phyloP scores from a whole-genome alignment of 1,140 invertebrate genomes.

The Diuraphis noxia region DNA sequence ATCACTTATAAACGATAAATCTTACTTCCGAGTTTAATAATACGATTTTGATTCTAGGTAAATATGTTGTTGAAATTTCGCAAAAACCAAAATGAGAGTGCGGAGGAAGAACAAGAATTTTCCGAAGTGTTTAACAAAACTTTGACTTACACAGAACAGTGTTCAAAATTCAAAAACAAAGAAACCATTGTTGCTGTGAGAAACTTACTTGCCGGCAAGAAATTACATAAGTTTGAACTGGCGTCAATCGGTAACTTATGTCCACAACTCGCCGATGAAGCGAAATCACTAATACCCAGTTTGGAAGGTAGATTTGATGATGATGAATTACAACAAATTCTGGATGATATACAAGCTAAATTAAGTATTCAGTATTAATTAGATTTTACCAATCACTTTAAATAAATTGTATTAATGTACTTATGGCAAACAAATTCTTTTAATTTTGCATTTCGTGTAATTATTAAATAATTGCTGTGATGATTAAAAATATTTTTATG shows the following conservation, averaged over 20 bases:
- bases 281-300: conserved; percentile 93
- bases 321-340: conserved; percentile 88
- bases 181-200: conserved; percentile 86
- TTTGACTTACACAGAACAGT: conserved; percentile 91
- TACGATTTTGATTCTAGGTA: not conserved
- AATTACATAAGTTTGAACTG: conserved; percentile 97
- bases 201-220: conserved; percentile 91
- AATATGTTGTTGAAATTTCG: conserved; percentile 96
- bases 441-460: not conserved
- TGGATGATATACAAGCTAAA: conserved; percentile 98
- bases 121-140: conserved; percentile 99
- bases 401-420: not conserved
- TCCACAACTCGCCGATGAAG: conserved; percentile 96
- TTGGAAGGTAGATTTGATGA: conserved; percentile 95
- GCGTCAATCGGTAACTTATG: conserved; percentile 96
- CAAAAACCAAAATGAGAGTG: conserved; percentile 95
- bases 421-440: not conserved
- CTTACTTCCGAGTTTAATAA: not conserved
- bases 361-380: conserved; percentile 92
- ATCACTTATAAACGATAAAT: not conserved
- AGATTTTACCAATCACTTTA: not conserved
- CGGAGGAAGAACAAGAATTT: conserved; percentile 97
- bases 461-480: not conserved
- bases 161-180: conserved; percentile 96
- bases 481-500: not conserved